These are phyloP conservation scores for Lycocerus yunnanus DNA, from an alignment of 2,888 invertebrate genomes.

Conservation along the genomic window DNA sequence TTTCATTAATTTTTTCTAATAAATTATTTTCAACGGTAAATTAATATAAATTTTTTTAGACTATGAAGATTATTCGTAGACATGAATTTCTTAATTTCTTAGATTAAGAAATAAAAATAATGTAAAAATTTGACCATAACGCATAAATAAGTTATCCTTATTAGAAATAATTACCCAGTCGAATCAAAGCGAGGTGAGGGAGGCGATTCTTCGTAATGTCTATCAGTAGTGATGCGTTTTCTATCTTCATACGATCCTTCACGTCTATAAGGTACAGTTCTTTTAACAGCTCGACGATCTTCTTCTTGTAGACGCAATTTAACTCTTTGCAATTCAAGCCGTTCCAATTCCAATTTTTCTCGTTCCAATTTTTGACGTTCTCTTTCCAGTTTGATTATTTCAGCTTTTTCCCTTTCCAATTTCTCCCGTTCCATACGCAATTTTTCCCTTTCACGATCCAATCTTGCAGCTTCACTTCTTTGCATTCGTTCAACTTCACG, in stretches of 20 bases:
- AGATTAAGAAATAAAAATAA: background rate
- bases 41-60: background rate
- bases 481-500: conserved; percentile 82
- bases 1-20: background rate
- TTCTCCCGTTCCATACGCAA: conserved; percentile 82
- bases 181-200: conserved; percentile 64
- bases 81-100: background rate
- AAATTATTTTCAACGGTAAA: background rate
- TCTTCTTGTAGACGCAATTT: conserved; percentile 68
- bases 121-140: background rate
- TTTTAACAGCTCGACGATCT: conserved; percentile 61
- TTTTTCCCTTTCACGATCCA: conserved; percentile 81
- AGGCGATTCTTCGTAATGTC: conserved; percentile 61
- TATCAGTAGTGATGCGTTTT: conserved; percentile 46
- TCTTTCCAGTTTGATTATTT: conserved; percentile 79
- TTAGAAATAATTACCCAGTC: conserved; percentile 41
- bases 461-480: conserved; percentile 80
- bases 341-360: conserved; percentile 65
- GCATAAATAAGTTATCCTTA: background rate
- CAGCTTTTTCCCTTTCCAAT: conserved; percentile 86
- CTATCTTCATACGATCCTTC: conserved; percentile 49
- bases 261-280: conserved; percentile 58
- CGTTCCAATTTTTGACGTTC: conserved; percentile 77
- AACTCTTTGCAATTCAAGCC: conserved; percentile 81
- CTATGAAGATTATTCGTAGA: background rate